These are phyloP conservation scores for Platorchestia sp. DNA, from an alignment of 1,140 invertebrate species.

Conservation along the genomic window DNA sequence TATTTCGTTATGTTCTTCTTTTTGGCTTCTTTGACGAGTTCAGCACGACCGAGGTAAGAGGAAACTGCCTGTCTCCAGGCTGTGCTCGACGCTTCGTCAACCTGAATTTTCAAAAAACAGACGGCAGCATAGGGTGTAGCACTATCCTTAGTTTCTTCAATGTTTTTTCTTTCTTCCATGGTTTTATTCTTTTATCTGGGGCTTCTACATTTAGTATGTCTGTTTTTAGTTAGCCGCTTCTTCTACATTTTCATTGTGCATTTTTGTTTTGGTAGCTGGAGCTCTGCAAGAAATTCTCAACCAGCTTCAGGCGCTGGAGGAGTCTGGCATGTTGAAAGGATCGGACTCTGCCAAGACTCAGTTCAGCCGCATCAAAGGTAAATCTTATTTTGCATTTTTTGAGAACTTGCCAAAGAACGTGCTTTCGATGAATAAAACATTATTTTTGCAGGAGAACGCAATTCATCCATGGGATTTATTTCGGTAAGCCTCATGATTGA, in stretches of 20 bases:
- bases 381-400: background rate
- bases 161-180: background rate
- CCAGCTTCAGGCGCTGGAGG: background rate
- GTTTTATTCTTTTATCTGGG: background rate
- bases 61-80: no score
- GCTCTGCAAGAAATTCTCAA: background rate
- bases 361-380: background rate
- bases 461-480: no score
- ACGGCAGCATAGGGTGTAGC: no score
- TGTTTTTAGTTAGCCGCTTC: background rate
- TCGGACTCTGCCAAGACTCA: background rate
- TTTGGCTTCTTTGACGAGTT: no score
- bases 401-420: no score
- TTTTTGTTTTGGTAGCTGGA: background rate
- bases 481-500: no score
- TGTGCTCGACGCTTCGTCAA: no score
- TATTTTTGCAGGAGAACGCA: no score
- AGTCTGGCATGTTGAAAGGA: background rate
- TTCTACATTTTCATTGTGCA: background rate
- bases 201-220: background rate
- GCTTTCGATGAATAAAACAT: no score
- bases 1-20: no score
- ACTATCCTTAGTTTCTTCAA: background rate
- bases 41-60: no score
- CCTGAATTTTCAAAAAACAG: no score